Base-by-base conservation (phyloP, 1,140 invertebrate genomes). In the Neomicropteryx cornuta region DNA sequence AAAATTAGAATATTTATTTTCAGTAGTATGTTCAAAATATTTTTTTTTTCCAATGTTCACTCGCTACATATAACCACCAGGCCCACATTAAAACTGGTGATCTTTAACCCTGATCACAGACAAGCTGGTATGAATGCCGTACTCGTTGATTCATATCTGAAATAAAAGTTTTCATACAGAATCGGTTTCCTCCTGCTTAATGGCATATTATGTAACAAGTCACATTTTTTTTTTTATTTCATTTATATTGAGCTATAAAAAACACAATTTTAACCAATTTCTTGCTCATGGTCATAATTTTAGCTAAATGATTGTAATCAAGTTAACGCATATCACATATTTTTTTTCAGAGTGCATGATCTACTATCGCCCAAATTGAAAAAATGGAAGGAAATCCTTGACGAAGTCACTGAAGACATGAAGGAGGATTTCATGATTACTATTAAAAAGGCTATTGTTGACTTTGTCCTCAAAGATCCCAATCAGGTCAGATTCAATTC, bases 361-460 rank as follows among this genome's bases (percentile, higher is more conserved):
- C 45, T 68, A 21, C 56, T 68, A 43, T 57, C 64, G 4, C 42
- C 48, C 6, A 63, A 67, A 44, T 47, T 80, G 1, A 71, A 70
- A 43, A 68, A 67, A 55, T 82, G 75, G 71, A 53, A 70, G 36
- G 55, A 68, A 0, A 72, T 71, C 4, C 52, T 82, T 1, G 56
- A 62, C 1, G 55, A 61, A 20, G 71, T 74, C 32, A 71, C 81
- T 10, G 53, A 71, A 39, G 79, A 85, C 52, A 72, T 79, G 48
- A 69, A 79, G 49, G 77, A 85, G 43, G 82, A 90, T 49, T 94
- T 88, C 58, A 72, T 83, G 46, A 72, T 83, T 46, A 81, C 79
- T 46, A 81, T 92, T 40, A 94, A 93, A 54, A 92, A 89, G 60
- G 81, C 88, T 0, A 76, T 87, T 3, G 76, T 89, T 2, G 87